Conservation (phyloP, 2,888 invertebrate genomes). For the Drosophila fulvimacula region DNA sequence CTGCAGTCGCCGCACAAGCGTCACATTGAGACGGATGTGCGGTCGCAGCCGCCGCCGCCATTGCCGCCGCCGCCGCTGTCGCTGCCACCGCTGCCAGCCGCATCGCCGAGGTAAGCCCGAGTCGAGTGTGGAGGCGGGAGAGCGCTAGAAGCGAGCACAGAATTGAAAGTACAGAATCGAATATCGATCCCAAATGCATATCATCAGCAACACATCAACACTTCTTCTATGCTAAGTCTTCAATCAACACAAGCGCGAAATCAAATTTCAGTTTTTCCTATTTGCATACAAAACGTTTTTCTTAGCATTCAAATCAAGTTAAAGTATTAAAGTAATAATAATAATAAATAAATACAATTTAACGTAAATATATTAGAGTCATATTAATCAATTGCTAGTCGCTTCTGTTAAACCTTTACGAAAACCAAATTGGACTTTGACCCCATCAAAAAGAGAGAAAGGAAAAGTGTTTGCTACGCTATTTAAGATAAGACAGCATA, state of each 20-base stretch:
- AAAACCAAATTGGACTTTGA: slow-evolving; percentile 51
- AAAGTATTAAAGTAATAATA: slow-evolving; percentile 38
- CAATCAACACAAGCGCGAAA: slow-evolving; percentile 77
- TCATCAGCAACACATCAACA: slow-evolving; percentile 70
- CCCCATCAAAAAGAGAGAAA: slow-evolving; percentile 55
- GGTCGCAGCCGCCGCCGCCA: slow-evolving; percentile 77
- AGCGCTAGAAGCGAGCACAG: slow-evolving; percentile 53
- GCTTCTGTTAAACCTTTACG: slow-evolving; percentile 37
- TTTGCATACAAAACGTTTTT: slow-evolving; percentile 20
- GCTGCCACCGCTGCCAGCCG: slow-evolving; percentile 73
- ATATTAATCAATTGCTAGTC: slow-evolving; percentile 11
- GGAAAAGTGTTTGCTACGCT: slow-evolving; percentile 76
- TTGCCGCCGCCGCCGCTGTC: slow-evolving; percentile 78
- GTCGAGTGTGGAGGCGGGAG: slow-evolving; percentile 41
- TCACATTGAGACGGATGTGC: slow-evolving; percentile 80
- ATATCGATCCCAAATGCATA: slow-evolving; percentile 48
- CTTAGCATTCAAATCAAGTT: slow-evolving; percentile 22
- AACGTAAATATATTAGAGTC: slow-evolving; percentile 29
- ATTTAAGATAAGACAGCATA: slow-evolving; percentile 19
- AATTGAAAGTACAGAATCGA: slow-evolving; percentile 41
- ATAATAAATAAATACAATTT: slow-evolving; percentile 9
- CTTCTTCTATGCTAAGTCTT: slow-evolving; percentile 76
- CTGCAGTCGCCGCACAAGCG: slow-evolving; percentile 84
- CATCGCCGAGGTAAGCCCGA: slow-evolving; percentile 83
- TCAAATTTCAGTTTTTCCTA: slow-evolving; percentile 35